Evolutionary conservation across 2,888 invertebrate species (phyloP), one percentile per base, ranked within the genome.

Genomic region (Epinotia brunnichana): DNA sequence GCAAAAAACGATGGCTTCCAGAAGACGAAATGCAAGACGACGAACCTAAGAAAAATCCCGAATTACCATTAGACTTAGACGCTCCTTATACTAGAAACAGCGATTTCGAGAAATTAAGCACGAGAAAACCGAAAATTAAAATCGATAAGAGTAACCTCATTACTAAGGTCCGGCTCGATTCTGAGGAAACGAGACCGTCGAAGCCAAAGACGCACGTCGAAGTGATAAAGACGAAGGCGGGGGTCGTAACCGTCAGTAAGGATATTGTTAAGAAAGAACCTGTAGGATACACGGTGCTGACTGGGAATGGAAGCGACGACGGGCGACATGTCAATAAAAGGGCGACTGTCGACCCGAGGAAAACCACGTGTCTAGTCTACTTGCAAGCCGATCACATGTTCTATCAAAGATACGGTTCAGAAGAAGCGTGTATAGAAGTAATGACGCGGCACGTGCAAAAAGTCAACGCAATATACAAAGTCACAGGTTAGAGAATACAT

Each of bases 331-430:
- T 95, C 24, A 95, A 94, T 81, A 95, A 95, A 83, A 91, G 96
- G 76, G 96, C 96, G 9, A 95, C 95, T 1, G 95, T 97, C 57
- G 97, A 97, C 88, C 97, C 97, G 35, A 95, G 96, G 80, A 98
- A 98, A 88, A 98, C 97, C 53, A 98, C 98, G 0, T 99, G 99
- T 85, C 97, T 98, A 95, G 94, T 99, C 72, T 99, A 98, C 88
- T 94, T 99, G 82, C 98, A 99, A 90, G 99, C 99, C 3, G 98
- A 98, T 91, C 99, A 99, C 90, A 96, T 98, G 90, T 98, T 99
- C 90, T 99, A 97, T 91, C 96, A 98, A 85, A 96, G 98, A 90
- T 98, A 99, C 91, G 98, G 97, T 70, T 96, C 97, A 3, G 98
- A 98, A 82, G 98, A 98, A 86, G 97, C 98, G 1, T 98, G 98